phyloP scores from a whole-genome alignment of 2,888 invertebrate genomes.

The Corbicula japonica region DNA sequence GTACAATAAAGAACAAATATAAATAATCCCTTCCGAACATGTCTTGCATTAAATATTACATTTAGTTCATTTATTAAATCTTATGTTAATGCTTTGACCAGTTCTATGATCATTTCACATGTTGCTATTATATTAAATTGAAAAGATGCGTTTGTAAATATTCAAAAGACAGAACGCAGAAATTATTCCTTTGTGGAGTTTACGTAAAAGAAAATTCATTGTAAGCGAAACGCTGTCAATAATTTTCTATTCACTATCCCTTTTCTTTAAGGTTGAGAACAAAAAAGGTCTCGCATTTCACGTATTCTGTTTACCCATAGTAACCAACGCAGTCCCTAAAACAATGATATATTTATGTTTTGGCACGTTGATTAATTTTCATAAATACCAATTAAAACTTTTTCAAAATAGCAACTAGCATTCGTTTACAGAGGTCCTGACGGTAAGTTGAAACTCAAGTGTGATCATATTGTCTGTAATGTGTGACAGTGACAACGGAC shows the following conservation, averaged over 20 bases:
- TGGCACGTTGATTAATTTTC: not conserved
- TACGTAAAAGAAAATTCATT: conserved; percentile 2
- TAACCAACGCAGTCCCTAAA: conserved; percentile 3
- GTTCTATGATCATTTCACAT: not conserved
- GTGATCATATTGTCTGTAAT: too few species aligned
- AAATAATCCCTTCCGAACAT: too few species aligned
- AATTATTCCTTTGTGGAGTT: conserved; percentile 13
- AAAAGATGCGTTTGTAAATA: conserved; percentile 18
- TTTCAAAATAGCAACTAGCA: too few species aligned
- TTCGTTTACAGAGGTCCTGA: too few species aligned
- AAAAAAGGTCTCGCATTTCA: not conserved
- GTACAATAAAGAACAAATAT: too few species aligned
- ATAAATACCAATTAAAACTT: conserved; percentile 1
- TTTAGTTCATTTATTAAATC: too few species aligned
- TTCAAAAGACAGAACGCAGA: conserved; percentile 20
- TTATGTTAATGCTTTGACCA: too few species aligned
- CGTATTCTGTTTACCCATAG: not conserved
- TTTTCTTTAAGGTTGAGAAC: not conserved
- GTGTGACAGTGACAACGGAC: too few species aligned
- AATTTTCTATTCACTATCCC: not conserved
- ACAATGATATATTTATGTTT: not conserved
- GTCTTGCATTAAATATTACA: too few species aligned
- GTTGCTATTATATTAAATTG: conserved; percentile 15
- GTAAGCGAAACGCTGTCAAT: conserved; percentile 1
- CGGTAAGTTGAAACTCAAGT: too few species aligned